Evolutionary conservation across 2,113 vertebrate genomes (phyloP), one percentile per base, ranked within the genome.

Genomic region (Athene noctua): DNA sequence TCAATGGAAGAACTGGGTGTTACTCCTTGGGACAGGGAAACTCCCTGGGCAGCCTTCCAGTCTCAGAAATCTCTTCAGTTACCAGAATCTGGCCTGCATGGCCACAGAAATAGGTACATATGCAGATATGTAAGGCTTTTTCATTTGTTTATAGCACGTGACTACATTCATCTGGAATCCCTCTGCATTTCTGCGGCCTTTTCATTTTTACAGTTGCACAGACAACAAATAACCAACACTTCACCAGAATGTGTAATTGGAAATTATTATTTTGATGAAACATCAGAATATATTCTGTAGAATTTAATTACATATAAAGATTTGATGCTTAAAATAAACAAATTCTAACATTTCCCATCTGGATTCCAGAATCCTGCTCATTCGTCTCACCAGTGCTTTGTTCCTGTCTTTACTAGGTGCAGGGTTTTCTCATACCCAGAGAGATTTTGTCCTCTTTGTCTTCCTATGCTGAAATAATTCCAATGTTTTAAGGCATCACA

Each of bases 191-290:
- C 49, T 49, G 47, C 15, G 44, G 74, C 40, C 44, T 94, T 92
- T 71, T 84, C 36, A 55, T 89, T 91, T 94, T 94, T 78, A 92
- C 42, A 86, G 61, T 88, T 88, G 40, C n/a, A 59, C 6, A 81
- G 57, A 73, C 38, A 84, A 77, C 51, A 88, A 92, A 83, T 40
- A 86, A 49, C 20, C 42, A 83, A 42, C 40, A 36, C 8, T 70
- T 92, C 67, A 80, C 17, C 51, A 88, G 62, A 88, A 88, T 82
- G 34, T 73, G 71, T 32, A 88, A 95, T 80, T 74, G 88, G 67
- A 94, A 90, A 90, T 82, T 26, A 94, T 73, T 92, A 86, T 86
- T 94, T 86, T 88, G 59, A 94, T 83, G 30, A 93, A 90, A 83
- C 26, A 61, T 63, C 70, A 77, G 18, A 71, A 19, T 80, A 30